Percentiles rank a stretch among this genome's conserved stretches.
Evolutionary conservation across 2,113 vertebrate genomes (phyloP).

Genomic region (Albula goreensis): DNA sequence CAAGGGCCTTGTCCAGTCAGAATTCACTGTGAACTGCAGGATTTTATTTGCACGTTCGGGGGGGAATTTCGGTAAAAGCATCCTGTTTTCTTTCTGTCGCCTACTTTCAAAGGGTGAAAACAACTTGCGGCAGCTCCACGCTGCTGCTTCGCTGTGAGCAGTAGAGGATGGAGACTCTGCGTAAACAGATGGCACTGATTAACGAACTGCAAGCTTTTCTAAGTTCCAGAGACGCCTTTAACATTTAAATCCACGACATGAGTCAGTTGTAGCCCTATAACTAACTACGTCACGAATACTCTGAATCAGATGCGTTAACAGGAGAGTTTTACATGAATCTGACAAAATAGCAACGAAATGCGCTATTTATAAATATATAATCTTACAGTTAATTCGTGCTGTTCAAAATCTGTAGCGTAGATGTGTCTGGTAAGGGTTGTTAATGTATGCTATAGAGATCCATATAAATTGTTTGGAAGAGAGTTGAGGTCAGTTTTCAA

Average conservation of each 20-base stretch:
- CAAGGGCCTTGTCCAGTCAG: background rate
- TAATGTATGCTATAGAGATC: no score
- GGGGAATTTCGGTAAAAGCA: background rate
- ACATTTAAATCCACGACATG: background rate
- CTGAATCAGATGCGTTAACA: background rate
- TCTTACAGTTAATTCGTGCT: no score
- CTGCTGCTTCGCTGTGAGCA: background rate
- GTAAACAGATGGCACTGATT: conserved; percentile 4
- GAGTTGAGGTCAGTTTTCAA: background rate
- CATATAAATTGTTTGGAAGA: no score
- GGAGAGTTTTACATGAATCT: background rate
- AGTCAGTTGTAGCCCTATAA: no score
- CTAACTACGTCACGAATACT: no score
- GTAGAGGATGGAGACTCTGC: background rate
- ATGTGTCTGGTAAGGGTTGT: no score
- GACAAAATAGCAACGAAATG: no score
- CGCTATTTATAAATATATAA: no score
- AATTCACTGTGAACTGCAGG: background rate
- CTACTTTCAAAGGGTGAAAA: background rate
- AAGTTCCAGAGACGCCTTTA: background rate
- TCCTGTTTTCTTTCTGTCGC: background rate
- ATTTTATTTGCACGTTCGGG: background rate
- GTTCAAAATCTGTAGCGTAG: no score
- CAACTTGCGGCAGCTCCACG: background rate
- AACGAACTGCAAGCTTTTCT: background rate